Percentiles rank a stretch among this genome's conserved stretches.
These are phyloP conservation scores for Caranx melampygus DNA, from an alignment of 2,113 vertebrate genomes.

Conservation along the genomic window DNA sequence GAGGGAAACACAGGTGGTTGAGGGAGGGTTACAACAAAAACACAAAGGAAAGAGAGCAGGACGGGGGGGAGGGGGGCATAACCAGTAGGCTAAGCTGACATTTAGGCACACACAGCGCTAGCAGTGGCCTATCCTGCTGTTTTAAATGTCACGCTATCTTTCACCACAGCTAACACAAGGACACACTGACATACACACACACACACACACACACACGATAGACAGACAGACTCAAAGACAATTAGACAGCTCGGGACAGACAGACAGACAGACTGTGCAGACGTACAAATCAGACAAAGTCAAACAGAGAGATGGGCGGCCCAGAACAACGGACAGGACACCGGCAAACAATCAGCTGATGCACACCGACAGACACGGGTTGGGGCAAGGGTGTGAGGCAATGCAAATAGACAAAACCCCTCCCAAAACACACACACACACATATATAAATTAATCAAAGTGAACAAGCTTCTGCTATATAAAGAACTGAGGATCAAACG, in stretches of 20 bases:
- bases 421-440: too few relatives aligned
- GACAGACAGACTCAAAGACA: conserved; percentile 5
- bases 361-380: conserved; percentile 33
- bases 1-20: conserved; percentile 29
- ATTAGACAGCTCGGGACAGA: neutral
- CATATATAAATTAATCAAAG: neutral
- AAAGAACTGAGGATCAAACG: neutral
- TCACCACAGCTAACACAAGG: conserved; percentile 51
- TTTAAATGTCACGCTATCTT: conserved; percentile 73
- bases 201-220: neutral
- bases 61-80: conserved; percentile 3
- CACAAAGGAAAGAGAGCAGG: conserved; percentile 12
- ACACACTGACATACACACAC: conserved; percentile 19
- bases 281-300: conserved; percentile 34
- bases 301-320: conserved; percentile 31
- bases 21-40: conserved; percentile 31
- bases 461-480: neutral
- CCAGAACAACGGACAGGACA: conserved; percentile 31
- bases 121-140: conserved; percentile 56
- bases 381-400: conserved; percentile 15
- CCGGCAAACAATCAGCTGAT: conserved; percentile 2
- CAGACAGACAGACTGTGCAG: conserved; percentile 30
- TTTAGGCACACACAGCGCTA: conserved; percentile 61
- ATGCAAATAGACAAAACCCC: conserved; percentile 32
- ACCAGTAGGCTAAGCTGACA: conserved; percentile 68